Percentiles rank a stretch among this genome's conserved stretches.
Evolutionary conservation across 2,113 vertebrate genomes (phyloP).

Genomic region (Channa maculata): DNA sequence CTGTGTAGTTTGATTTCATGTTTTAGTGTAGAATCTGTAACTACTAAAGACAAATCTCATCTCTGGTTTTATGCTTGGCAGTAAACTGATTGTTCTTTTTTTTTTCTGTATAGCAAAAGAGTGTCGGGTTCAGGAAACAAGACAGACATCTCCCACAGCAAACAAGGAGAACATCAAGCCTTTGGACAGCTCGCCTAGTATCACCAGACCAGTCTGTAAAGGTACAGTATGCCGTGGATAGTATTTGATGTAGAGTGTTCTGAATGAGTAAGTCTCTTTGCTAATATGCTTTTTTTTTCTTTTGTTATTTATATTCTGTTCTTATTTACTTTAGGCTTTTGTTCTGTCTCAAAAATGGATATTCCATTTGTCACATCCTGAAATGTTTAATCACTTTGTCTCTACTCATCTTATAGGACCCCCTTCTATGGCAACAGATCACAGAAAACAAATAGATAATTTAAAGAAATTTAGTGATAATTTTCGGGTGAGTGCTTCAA

Average conservation of each 20-base stretch:
- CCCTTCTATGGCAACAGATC: constrained; percentile 91
- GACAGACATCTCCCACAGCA: constrained; percentile 91
- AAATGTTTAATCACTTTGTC: constrained; percentile 2
- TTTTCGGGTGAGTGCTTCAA: constrained; percentile 91
- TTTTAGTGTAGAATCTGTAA: neutral
- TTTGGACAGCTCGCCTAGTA: constrained; percentile 88
- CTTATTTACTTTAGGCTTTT: neutral
- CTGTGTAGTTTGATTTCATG: neutral
- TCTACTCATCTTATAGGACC: constrained; percentile 80
- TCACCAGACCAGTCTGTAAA: constrained; percentile 92
- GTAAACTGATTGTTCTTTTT: constrained; percentile 5
- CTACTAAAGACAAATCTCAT: neutral
- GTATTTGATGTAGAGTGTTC: neutral
- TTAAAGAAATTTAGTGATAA: constrained; percentile 99
- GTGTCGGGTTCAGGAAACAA: constrained; percentile 92
- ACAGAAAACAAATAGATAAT: constrained; percentile 98
- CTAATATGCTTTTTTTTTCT: too few species aligned
- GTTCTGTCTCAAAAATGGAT: neutral
- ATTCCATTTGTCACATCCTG: neutral
- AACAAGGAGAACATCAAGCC: constrained; percentile 94
- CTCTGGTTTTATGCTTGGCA: neutral
- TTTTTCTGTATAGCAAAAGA: constrained; percentile 89
- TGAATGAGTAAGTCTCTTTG: neutral
- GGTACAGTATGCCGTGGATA: constrained; percentile 77
- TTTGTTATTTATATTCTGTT: neutral